phyloP scores from a whole-genome alignment of 1,140 invertebrate genomes.

The Drosophila sproati region DNA sequence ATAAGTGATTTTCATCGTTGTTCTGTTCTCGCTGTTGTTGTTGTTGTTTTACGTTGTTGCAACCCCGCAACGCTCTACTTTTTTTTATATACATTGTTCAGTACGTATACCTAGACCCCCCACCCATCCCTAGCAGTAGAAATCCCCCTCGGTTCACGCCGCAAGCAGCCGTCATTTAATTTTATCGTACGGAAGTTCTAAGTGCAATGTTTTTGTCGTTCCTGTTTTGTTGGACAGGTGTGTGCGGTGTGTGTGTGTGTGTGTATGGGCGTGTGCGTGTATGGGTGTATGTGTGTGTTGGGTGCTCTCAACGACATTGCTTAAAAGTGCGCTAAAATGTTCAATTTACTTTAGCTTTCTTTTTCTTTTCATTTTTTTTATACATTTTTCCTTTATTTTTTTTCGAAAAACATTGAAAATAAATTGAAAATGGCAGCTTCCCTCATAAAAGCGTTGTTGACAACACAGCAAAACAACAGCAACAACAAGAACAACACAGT shows the following conservation, averaged over 20 bases:
- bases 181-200: constrained; percentile 81
- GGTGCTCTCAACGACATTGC: constrained; percentile 50
- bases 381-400: constrained; percentile 14
- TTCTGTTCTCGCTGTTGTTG: constrained; percentile 23
- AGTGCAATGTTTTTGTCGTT: constrained; percentile 61
- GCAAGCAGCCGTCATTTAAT: constrained; percentile 74
- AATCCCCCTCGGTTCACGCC: not conserved
- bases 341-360: constrained; percentile 73
- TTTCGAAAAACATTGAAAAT: constrained; percentile 74
- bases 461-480: constrained; percentile 45
- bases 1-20: constrained; percentile 70
- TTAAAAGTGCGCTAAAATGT: constrained; percentile 82
- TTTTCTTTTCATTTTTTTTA: constrained; percentile 20
- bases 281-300: constrained; percentile 13
- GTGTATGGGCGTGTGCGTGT: not conserved
- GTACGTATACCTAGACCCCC: constrained; percentile 20
- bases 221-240: constrained; percentile 55
- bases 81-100: constrained; percentile 74
- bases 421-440: constrained; percentile 71
- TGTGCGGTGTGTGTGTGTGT: constrained; percentile 20
- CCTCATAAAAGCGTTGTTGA: constrained; percentile 63
- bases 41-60: constrained; percentile 19
- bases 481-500: constrained; percentile 4
- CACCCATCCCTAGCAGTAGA: not conserved
- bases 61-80: constrained; percentile 36